Conservation (phyloP, 2,888 invertebrate genomes). For the Tryphoninae sp. region DNA sequence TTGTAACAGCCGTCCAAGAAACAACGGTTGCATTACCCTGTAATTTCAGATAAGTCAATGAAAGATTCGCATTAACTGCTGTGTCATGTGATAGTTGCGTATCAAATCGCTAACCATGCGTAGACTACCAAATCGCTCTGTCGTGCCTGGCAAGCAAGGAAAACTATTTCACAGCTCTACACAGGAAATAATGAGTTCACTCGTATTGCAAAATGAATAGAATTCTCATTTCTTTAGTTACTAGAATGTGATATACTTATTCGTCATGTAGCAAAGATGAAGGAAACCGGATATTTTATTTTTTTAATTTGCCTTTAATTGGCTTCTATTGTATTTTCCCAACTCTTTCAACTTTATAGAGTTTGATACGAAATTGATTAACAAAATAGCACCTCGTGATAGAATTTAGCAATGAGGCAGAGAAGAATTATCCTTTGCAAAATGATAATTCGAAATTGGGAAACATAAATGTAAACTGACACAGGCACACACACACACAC, state of each 20-base stretch:
- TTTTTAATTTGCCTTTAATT: no score
- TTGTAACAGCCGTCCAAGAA: constrained; percentile 79
- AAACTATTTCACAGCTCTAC: not conserved
- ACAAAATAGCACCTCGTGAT: no score
- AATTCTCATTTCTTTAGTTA: no score
- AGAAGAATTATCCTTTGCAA: not conserved
- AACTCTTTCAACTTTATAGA: no score
- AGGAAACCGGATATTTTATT: no score
- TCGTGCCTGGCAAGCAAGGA: not conserved
- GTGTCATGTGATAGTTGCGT: not conserved
- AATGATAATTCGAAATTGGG: not conserved
- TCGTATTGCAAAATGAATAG: no score
- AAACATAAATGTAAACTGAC: not conserved
- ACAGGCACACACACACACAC: not conserved
- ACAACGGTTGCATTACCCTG: constrained; percentile 85
- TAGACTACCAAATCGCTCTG: constrained; percentile 13
- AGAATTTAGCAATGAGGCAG: no score
- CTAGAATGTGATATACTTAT: no score
- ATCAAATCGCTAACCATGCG: constrained; percentile 13
- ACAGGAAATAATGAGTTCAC: not conserved
- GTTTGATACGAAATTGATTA: no score
- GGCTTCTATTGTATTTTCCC: no score
- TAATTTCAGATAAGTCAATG: constrained; percentile 30
- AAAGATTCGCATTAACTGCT: not conserved
- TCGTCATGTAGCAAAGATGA: no score